phyloP scores from a whole-genome alignment of 2,888 invertebrate species.

The Philereme vetulata region DNA sequence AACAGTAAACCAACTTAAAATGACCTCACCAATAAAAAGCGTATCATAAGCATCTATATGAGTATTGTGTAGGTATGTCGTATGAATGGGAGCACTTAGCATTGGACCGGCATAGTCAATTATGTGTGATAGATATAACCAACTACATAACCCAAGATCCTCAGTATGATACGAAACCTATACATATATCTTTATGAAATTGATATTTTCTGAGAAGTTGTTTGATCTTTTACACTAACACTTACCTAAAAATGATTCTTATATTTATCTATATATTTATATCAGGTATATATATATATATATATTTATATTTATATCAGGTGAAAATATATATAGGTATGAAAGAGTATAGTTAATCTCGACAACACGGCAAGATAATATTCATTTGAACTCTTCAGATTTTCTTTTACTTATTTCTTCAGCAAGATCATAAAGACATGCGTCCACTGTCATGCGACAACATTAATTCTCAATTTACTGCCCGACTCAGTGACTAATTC shows the following conservation, averaged over 20 bases:
- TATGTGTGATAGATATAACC: constrained; percentile 33
- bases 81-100: constrained; percentile 47
- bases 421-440: constrained; percentile 43
- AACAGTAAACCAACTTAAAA: constrained; percentile 26
- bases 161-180: background rate
- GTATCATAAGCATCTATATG: constrained; percentile 37
- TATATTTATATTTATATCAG: too few relatives aligned
- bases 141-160: constrained; percentile 16
- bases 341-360: background rate
- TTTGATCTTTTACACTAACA: too few relatives aligned
- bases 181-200: background rate
- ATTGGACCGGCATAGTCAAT: constrained; percentile 47
- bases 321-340: too few relatives aligned
- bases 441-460: constrained; percentile 47
- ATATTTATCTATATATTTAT: too few relatives aligned
- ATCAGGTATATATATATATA: too few relatives aligned
- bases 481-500: constrained; percentile 68
- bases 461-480: constrained; percentile 63
- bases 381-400: constrained; percentile 2
- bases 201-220: background rate
- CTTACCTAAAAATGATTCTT: too few relatives aligned
- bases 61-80: constrained; percentile 25
- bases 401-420: constrained; percentile 38
- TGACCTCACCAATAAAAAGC: constrained; percentile 45
- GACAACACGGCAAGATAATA: background rate